Conservation (phyloP, 92 coral and sea anemone genomes). For the Epizoanthus stellaris region DNA sequence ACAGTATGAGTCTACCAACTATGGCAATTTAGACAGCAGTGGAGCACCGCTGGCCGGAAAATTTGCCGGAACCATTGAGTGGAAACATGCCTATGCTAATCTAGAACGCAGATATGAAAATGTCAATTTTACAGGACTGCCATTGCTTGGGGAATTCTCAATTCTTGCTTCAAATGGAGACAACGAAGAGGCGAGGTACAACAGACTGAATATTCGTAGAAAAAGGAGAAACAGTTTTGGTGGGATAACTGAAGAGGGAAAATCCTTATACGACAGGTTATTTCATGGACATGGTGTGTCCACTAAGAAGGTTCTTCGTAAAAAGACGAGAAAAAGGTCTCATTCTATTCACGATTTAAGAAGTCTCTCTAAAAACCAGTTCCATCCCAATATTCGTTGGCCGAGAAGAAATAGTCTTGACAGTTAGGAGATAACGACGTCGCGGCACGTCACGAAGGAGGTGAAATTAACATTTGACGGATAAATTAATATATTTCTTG, state of each 20-base stretch:
- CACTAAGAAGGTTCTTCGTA: too few species aligned
- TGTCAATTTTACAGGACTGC: not conserved
- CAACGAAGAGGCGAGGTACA: not conserved
- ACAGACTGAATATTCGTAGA: not conserved
- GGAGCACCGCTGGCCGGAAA: slow-evolving; percentile 25
- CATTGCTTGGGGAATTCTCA: slow-evolving; percentile 15
- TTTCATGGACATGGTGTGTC: not conserved
- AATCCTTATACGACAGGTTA: slow-evolving; percentile 13
- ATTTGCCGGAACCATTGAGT: slow-evolving; percentile 15
- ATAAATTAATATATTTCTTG: too few species aligned
- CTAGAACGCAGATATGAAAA: slow-evolving; percentile 16
- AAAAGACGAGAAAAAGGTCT: too few species aligned
- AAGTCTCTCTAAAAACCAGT: too few species aligned
- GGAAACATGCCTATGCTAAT: not conserved
- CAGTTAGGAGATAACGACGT: too few species aligned
- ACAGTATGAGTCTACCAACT: not conserved
- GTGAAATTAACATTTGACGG: too few species aligned
- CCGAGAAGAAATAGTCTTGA: too few species aligned
- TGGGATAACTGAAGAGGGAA: slow-evolving; percentile 17
- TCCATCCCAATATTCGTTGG: too few species aligned
- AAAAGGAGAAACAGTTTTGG: slow-evolving; percentile 27
- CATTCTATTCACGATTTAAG: too few species aligned
- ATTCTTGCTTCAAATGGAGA: not conserved
- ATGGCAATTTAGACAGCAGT: not conserved
- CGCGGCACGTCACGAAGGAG: too few species aligned